Base-by-base conservation (phyloP, 2,113 vertebrate genomes). In the Andinoacara biseriatus region DNA sequence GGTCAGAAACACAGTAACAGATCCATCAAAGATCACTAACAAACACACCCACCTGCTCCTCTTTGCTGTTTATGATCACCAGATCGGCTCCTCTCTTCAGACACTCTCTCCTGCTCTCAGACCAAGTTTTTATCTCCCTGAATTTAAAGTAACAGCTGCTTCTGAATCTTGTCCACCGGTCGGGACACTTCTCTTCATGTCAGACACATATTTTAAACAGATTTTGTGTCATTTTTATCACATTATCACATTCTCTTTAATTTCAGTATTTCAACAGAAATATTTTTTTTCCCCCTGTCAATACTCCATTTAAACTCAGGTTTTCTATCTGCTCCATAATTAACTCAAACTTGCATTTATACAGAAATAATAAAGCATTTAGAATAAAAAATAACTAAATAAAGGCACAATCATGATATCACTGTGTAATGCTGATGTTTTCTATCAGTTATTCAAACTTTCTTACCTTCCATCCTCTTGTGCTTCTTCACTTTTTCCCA, bases 21-120 rank as follows among this genome's bases (percentile, higher is more conserved):
- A 46, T 46, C 35, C 43, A 46, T 46, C 43, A 46, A 15, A 46
- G 43, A 46, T 6, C 43, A 17, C 14, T 15, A 1, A 46, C 43
- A 52, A 18, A 18, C 56, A 43, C n/a, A 80, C 82, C 5, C 75
- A 82, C 85, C 67, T 81, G 59, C 46, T 86, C 78, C 5, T 83
- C 59, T 31, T 33, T 2, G 20, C 1, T 58, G 78, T 84, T 52
- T 1, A 81, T 67, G 14, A 79, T 10, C 43, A 78, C 63, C 84
- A 86, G 87, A 62, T 84, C 11, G 29, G 84, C 40, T 61, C 22
- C 84, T 69, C 1, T 52, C 0, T 3, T 0, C 63, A 11, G 4
- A 75, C 87, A 81, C 33, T 49, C 33, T 40, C 4, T 56, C 59
- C 0, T 10, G 7, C 10, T 1, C 0, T 67, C 52, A 40, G 2